Conservation (phyloP, 2,113 vertebrate genomes). For the Mirounga angustirostris region DNA sequence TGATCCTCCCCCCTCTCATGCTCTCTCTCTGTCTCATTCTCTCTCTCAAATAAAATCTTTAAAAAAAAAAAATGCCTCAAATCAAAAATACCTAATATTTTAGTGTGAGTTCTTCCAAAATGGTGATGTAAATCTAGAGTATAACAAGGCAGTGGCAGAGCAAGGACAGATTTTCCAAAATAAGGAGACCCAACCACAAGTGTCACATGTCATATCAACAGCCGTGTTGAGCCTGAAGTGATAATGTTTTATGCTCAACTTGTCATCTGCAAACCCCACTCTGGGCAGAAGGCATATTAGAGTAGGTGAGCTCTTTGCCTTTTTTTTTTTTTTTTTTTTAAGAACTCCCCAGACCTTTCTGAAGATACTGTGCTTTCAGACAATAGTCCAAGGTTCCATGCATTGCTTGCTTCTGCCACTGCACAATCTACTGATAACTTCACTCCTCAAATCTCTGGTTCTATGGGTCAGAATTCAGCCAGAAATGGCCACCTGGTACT, state of each 20-base stretch:
- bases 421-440: neutral
- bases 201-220: neutral
- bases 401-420: neutral
- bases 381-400: fast-evolving
- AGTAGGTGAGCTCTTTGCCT: neutral
- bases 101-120: neutral
- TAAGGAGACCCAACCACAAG: neutral
- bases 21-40: too few species aligned
- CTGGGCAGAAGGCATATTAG: neutral
- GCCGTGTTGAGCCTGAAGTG: fast-evolving
- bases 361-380: neutral
- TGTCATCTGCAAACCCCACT: neutral
- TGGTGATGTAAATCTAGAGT: neutral
- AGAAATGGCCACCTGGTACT: fast-evolving
- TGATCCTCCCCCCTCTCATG: too few species aligned
- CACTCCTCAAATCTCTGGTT: neutral
- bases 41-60: too few species aligned
- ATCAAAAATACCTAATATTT: neutral
- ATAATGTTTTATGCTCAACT: neutral
- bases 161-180: conserved; percentile 1
- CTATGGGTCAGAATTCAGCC: neutral
- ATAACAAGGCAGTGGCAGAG: neutral
- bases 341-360: neutral
- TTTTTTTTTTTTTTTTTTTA: neutral
- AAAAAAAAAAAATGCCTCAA: neutral